Evolutionary conservation across 2,113 vertebrate genomes (phyloP), one percentile per base, ranked within the genome.

Genomic region (Otis tarda): DNA sequence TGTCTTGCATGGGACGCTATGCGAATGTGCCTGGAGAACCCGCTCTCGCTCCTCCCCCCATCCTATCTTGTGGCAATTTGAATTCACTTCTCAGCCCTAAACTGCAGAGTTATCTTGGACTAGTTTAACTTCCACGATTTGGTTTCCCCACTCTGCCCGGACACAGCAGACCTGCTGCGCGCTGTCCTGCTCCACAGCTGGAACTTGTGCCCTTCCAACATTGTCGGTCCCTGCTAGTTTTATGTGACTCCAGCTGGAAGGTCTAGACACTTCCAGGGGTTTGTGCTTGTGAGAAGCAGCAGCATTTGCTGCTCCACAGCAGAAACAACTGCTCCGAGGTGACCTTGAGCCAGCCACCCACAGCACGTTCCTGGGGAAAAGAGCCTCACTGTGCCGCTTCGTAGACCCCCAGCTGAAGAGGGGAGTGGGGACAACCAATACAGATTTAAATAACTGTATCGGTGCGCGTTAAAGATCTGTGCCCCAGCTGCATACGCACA

Each of bases 191-290:
- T 28, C 27, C 68, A 14, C 28, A 31, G 18, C 57, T 75, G 52
- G 6, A 43, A 53, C 47, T n/a, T 0, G 8, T 27, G 71, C 50
- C 67, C 33, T 81, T 31, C 53, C 67, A 31, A 1, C 2, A 1
- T 9, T 3, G 0, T 0, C 0, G 0, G 13, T 63, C 37, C 0
- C 4, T 10, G 1, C 60, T 6, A 25, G 33, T 4, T 86, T 70
- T 60, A 52, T 23, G 45, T 56, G 56, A 61, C 73, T 12, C 15
- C 75, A 53, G 35, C 47, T 7, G 30, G 47, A 68, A 55, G 28
- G 78, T 1, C 20, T 37, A 50, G 50, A 39, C 28, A 1, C 50
- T 50, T 37, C 31, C n/a, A 1, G 2, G 35, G 39, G 59, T 8
- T 35, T 60, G 67, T 24, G 30, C 31, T 33, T 2, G 0, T 61